Conservation (phyloP, 2,888 invertebrate species). For the Ephialtes manifestator region DNA sequence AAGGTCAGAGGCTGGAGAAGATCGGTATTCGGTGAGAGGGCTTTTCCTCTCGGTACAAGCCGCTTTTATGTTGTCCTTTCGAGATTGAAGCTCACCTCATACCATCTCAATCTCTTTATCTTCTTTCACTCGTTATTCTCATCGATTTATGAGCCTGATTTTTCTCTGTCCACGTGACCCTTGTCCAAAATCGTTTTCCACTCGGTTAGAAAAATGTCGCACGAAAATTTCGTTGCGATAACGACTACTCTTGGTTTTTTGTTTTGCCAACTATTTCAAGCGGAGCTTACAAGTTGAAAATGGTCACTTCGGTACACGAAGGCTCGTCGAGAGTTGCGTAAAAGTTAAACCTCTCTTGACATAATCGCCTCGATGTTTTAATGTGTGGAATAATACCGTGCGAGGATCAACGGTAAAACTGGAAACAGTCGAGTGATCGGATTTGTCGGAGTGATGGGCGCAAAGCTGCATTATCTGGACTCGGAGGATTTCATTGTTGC, state of each 20-base stretch:
- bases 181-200: neutral
- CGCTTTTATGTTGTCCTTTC: slow-evolving; percentile 69
- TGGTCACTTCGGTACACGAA: neutral
- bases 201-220: slow-evolving; percentile 6
- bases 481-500: neutral
- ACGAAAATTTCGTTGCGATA: slow-evolving; percentile 7
- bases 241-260: slow-evolving; percentile 14
- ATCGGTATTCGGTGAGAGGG: slow-evolving; percentile 69
- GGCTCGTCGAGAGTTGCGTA: neutral
- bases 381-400: slow-evolving; percentile 21
- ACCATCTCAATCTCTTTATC: neutral
- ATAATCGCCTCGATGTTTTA: slow-evolving; percentile 33
- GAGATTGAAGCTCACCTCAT: slow-evolving; percentile 65
- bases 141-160: slow-evolving; percentile 28
- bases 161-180: neutral
- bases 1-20: slow-evolving; percentile 62
- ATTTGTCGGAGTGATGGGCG: slow-evolving; percentile 39
- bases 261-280: neutral
- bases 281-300: neutral
- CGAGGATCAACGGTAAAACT: slow-evolving; percentile 34
- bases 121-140: slow-evolving; percentile 40
- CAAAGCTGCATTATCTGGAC: slow-evolving; percentile 45
- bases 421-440: slow-evolving; percentile 54
- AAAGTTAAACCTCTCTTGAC: slow-evolving; percentile 39
- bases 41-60: slow-evolving; percentile 59